These are phyloP conservation scores for Scolopax rusticola DNA, from an alignment of 2,797 vertebrate genomes.

Conservation along the genomic window DNA sequence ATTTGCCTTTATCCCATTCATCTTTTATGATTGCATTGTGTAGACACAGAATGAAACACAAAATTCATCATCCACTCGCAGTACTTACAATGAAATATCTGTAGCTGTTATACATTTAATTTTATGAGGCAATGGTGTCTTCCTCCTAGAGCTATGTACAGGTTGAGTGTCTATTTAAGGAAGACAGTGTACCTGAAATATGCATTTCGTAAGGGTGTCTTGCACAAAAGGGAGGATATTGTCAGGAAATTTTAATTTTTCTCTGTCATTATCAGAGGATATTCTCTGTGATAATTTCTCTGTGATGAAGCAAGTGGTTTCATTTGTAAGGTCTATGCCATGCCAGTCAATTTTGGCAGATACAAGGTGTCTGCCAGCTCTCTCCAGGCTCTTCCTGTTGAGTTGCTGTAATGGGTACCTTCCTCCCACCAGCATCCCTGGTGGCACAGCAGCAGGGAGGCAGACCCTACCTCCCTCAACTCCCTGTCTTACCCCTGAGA, in stretches of 20 bases:
- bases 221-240: background rate
- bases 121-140: background rate
- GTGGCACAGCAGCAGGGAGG: fast-evolving
- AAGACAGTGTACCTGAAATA: background rate
- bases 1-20: background rate
- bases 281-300: background rate
- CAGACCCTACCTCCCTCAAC: fast-evolving
- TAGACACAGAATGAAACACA: background rate
- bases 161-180: background rate
- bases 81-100: background rate
- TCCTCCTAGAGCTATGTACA: background rate
- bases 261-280: background rate
- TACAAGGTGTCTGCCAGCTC: background rate
- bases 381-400: background rate
- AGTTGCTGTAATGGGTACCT: fast-evolving
- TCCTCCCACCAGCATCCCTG: background rate
- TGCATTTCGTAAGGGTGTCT: background rate
- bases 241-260: background rate
- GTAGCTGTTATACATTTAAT: background rate
- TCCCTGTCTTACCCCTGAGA: background rate
- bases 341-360: background rate
- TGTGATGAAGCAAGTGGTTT: background rate
- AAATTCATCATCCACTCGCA: background rate
- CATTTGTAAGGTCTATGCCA: background rate
- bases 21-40: background rate